A percentile compares a stretch with the other conserved stretches of the same genome.
Conservation (phyloP, 2,113 vertebrate genomes). For the Phrynosoma platyrhinos region DNA sequence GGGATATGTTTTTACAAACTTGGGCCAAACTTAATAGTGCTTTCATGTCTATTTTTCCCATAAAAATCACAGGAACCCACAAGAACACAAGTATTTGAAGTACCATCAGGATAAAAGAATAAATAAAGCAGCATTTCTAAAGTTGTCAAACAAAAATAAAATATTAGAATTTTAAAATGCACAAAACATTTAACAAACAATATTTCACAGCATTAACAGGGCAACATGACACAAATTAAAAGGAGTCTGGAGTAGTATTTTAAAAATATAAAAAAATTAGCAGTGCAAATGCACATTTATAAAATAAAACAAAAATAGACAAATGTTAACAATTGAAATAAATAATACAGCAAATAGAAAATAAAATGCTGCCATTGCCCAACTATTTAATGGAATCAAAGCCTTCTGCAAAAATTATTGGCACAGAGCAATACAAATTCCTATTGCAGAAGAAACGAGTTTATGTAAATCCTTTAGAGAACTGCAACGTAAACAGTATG, state of each 20-base stretch:
- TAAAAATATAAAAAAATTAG: slow-evolving; percentile 71
- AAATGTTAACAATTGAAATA: slow-evolving; percentile 77
- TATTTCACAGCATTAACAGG: slow-evolving; percentile 86
- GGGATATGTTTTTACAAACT: slow-evolving; percentile 43
- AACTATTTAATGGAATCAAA: slow-evolving; percentile 68
- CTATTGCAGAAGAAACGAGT: slow-evolving; percentile 44
- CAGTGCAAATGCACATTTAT: slow-evolving; percentile 79
- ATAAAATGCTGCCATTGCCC: slow-evolving; percentile 76
- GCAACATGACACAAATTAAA: slow-evolving; percentile 63
- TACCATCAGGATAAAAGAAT: slow-evolving; percentile 64
- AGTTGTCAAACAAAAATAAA: slow-evolving; percentile 74
- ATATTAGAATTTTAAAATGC: slow-evolving; percentile 59
- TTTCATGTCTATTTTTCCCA: slow-evolving; percentile 7
- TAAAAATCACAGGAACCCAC: slow-evolving; percentile 4
- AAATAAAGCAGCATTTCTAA: slow-evolving; percentile 80
- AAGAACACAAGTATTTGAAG: slow-evolving; percentile 7
- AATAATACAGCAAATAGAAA: slow-evolving; percentile 78
- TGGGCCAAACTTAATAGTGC: neutral
- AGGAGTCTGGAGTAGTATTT: slow-evolving; percentile 68
- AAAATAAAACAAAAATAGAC: slow-evolving; percentile 75
- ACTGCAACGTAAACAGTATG: slow-evolving; percentile 37
- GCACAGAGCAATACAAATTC: slow-evolving; percentile 59
- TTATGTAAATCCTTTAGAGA: slow-evolving; percentile 61
- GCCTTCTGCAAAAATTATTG: slow-evolving; percentile 52
- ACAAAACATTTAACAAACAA: slow-evolving; percentile 71